Base-by-base conservation (phyloP, 1,140 invertebrate species). In the Tetraneura akinire region DNA sequence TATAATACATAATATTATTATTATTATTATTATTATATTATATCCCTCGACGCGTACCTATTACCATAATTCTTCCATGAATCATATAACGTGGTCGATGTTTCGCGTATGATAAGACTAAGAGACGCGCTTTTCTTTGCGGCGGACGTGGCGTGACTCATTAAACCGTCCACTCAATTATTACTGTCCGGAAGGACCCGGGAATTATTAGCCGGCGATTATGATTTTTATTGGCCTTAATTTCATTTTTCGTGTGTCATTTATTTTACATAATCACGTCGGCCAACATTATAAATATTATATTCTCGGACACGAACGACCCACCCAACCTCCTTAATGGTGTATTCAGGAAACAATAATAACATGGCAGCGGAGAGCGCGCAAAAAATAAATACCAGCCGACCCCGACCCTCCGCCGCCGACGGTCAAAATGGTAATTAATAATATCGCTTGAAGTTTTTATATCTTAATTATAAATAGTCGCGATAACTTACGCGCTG, bases 221-320 rank as follows among this genome's bases (percentile, higher is more conserved):
- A 78, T 78, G 74, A 78, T 78, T 78, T 78, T 78, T 78, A 78
- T 78, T 78, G 74, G 74, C 74, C 74, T 62, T 78, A 78, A 78
- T 78, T 78, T 78, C 74, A 60, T 78, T 78, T 78, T 78, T 78
- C 74, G 74, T 78, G 62, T 78, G 74, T 78, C 74, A 47, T 78
- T 76, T 78, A 78, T 78, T 78, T 78, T 78, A 78, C 74, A 78
- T 78, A 78, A 78, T 78, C 74, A 57, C 53, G 74, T 78, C 16
- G 45, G 74, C 60, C 37, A 78, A 78, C 55, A 78, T 78, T 78
- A 78, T n/a, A n/a, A n/a, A n/a, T n/a, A 8, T 8, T 37, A 37
- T 8, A 8, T 78, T 78, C 62, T 78, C 16, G 74, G 74, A 78
- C 74, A 62, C 74, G 73, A 76, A 78, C 74, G 32, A 8, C 32